These are phyloP conservation scores for Ceratina australensis DNA, from an alignment of 1,140 invertebrate genomes.

Conservation along the genomic window DNA sequence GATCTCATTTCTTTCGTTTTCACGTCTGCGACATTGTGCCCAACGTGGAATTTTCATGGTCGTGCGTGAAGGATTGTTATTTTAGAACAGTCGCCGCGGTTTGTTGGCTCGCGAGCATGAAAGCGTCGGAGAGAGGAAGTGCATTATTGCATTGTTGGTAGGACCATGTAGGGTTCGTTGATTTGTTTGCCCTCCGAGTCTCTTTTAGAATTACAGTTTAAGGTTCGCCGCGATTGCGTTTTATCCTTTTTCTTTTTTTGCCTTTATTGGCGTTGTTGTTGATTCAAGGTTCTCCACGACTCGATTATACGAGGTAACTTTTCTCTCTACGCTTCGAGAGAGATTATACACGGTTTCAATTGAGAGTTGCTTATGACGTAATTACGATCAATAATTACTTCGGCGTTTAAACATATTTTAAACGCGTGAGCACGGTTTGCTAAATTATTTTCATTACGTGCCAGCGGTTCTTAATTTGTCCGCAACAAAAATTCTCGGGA, in stretches of 20 bases:
- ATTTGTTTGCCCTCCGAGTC: neutral
- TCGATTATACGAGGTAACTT: neutral
- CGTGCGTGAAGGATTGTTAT: conserved; percentile 20
- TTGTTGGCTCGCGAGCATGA: neutral
- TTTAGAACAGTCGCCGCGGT: neutral
- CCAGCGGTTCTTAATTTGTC: neutral
- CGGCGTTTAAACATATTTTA: neutral
- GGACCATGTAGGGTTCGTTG: neutral
- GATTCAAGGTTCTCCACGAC: neutral
- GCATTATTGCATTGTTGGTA: conserved; percentile 12
- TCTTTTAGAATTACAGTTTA: neutral
- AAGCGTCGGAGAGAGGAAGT: conserved; percentile 5
- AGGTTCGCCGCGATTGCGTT: neutral
- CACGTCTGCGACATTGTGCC: conserved; percentile 1
- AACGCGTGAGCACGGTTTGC: neutral
- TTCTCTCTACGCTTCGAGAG: no score
- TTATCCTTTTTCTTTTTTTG: neutral
- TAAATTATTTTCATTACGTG: neutral
- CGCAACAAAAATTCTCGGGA: neutral
- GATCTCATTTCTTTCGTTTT: conserved; percentile 8
- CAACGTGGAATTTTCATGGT: conserved; percentile 11
- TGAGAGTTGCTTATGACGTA: neutral
- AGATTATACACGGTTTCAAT: conserved; percentile 2
- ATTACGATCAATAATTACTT: neutral
- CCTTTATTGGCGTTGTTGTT: neutral